Evolutionary conservation across 2,888 invertebrate genomes (phyloP).

Genomic region (Crepidodera aurea): DNA sequence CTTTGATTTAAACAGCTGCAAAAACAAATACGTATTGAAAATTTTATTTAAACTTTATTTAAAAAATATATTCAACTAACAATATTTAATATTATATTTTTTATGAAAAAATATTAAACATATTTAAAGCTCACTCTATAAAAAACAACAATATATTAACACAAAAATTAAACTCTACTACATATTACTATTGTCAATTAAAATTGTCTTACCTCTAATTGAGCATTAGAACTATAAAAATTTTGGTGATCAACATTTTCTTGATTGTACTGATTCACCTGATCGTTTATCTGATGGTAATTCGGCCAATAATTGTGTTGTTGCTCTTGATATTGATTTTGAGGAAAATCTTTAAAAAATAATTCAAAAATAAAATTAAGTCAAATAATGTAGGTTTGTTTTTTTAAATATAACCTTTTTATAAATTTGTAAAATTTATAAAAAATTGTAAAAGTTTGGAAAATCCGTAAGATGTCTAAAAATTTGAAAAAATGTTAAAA

Average conservation of each 20-base stretch:
- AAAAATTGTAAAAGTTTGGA: too few relatives aligned
- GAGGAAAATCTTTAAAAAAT: slow-evolving; percentile 30
- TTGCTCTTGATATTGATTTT: slow-evolving; percentile 50
- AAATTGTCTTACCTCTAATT: slow-evolving; percentile 54
- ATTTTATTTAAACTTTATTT: neutral
- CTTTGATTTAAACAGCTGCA: too few relatives aligned
- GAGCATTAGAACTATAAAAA: slow-evolving; percentile 56
- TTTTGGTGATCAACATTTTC: slow-evolving; percentile 47
- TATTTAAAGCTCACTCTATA: too few relatives aligned
- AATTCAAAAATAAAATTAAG: slow-evolving; percentile 21
- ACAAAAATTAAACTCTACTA: neutral
- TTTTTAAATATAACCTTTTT: too few relatives aligned
- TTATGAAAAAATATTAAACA: neutral
- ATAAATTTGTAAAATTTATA: too few relatives aligned
- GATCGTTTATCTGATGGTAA: slow-evolving; percentile 47
- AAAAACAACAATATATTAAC: neutral
- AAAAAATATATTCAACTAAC: neutral
- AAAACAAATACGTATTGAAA: too few relatives aligned
- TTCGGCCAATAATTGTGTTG: slow-evolving; percentile 51
- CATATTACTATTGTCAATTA: neutral
- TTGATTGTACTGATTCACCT: slow-evolving; percentile 51
- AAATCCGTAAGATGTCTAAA: too few relatives aligned
- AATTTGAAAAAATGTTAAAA: too few relatives aligned
- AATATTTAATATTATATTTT: neutral
- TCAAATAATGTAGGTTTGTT: too few relatives aligned